Evolutionary conservation across 1,140 invertebrate genomes (phyloP).

Genomic region (Teleogryllus occipitalis): DNA sequence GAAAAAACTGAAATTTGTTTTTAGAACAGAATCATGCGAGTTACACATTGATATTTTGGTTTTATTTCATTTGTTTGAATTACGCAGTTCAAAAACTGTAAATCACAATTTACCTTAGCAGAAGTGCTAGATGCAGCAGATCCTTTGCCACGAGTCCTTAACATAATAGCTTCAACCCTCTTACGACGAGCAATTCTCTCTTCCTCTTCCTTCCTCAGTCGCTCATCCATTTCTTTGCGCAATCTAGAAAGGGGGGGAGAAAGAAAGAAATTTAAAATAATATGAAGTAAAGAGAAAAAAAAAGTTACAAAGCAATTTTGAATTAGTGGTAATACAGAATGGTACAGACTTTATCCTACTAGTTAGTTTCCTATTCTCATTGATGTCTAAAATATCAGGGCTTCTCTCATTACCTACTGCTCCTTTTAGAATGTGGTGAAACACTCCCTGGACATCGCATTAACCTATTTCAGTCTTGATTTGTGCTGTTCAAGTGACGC

Average conservation of each 20-base stretch:
- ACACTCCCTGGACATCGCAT: too few species aligned
- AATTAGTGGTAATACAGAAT: too few species aligned
- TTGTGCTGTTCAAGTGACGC: too few species aligned
- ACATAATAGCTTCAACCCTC: conserved; percentile 76
- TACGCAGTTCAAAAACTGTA: neutral
- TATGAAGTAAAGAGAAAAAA: too few species aligned
- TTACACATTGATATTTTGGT: neutral
- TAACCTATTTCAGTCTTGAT: too few species aligned
- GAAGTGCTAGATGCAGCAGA: conserved; percentile 44
- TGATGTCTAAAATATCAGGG: too few species aligned
- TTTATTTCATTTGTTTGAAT: neutral
- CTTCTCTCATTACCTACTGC: too few species aligned
- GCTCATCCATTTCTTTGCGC: conserved; percentile 63
- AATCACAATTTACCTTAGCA: conserved; percentile 28
- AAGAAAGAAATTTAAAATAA: too few species aligned
- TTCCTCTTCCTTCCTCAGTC: conserved; percentile 68
- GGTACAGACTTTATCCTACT: too few species aligned
- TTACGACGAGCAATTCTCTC: conserved; percentile 66
- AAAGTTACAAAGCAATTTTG: too few species aligned
- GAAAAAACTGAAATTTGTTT: neutral
- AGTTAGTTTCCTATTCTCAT: too few species aligned
- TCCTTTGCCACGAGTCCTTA: conserved; percentile 57
- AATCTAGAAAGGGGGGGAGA: conserved; percentile 39
- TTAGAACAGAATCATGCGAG: neutral
- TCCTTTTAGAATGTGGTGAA: too few species aligned